A percentile compares a stretch with the other conserved stretches of the same genome.
phyloP scores from a whole-genome alignment of 2,113 vertebrate genomes.

The Etheostoma spectabile region DNA sequence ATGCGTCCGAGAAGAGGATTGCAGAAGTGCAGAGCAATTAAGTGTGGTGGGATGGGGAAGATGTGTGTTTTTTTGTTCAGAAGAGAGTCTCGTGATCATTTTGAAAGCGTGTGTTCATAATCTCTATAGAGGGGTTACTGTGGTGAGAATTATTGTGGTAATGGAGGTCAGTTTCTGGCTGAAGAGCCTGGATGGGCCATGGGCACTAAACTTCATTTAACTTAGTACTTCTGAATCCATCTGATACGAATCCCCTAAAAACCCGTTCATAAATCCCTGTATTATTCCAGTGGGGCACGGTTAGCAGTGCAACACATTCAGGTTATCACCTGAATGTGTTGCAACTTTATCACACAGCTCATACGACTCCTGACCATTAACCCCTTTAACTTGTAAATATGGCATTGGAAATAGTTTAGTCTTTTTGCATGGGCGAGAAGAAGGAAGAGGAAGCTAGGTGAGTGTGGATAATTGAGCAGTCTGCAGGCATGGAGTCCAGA shows the following conservation, averaged over 20 bases:
- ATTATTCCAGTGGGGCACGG: conserved; percentile 50
- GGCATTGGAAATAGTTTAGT: conserved; percentile 48
- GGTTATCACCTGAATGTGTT: conserved; percentile 52
- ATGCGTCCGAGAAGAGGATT: conserved; percentile 38
- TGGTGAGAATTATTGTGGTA: conserved; percentile 59
- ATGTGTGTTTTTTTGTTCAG: conserved; percentile 58
- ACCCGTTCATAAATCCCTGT: conserved; percentile 44
- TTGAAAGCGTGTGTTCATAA: conserved; percentile 62
- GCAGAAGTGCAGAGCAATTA: conserved; percentile 68
- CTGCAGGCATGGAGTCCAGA: conserved; percentile 75
- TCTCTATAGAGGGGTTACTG: conserved; percentile 52
- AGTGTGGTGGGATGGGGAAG: conserved; percentile 55
- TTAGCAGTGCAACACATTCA: background rate
- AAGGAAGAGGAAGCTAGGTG: conserved; percentile 69
- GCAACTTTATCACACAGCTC: conserved; percentile 55
- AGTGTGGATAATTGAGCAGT: conserved; percentile 77
- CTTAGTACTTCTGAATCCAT: conserved; percentile 40
- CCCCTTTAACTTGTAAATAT: conserved; percentile 69
- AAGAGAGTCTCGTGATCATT: conserved; percentile 68
- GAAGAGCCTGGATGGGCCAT: conserved; percentile 37
- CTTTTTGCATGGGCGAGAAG: conserved; percentile 47
- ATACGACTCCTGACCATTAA: conserved; percentile 63
- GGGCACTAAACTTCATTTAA: conserved; percentile 52
- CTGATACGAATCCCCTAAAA: conserved; percentile 38
- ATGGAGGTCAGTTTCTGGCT: conserved; percentile 60